Evolutionary conservation across 2,888 invertebrate species (phyloP).

Genomic region (Dicyrtomina minuta): DNA sequence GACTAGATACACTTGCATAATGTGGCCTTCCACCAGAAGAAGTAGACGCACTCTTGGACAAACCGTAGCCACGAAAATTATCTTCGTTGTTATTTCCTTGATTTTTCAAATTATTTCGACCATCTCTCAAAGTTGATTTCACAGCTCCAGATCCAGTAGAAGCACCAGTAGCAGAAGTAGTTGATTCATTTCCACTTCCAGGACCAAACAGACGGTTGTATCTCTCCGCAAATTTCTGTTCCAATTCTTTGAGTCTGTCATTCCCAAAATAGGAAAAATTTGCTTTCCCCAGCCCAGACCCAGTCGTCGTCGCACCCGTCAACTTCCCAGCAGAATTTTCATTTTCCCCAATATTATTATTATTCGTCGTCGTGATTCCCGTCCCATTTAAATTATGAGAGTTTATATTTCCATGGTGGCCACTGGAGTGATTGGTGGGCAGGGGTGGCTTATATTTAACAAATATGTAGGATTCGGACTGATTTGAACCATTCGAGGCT

Average conservation of each 20-base stretch:
- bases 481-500: constrained; percentile 41
- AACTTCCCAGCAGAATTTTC: background rate
- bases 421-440: constrained; percentile 37
- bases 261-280: constrained; percentile 53
- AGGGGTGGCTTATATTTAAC: constrained; percentile 53
- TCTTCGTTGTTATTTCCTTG: constrained; percentile 29
- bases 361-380: background rate
- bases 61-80: constrained; percentile 48
- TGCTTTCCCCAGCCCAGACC: constrained; percentile 10
- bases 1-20: constrained; percentile 29
- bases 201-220: constrained; percentile 52
- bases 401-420: constrained; percentile 18
- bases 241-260: constrained; percentile 52
- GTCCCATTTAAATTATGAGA: constrained; percentile 10
- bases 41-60: constrained; percentile 53
- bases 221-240: constrained; percentile 51
- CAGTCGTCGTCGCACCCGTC: background rate
- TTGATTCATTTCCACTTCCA: constrained; percentile 37
- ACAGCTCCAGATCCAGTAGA: background rate
- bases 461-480: constrained; percentile 50
- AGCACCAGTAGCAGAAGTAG: background rate
- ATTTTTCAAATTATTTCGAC: constrained; percentile 40
- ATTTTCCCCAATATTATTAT: constrained; percentile 23
- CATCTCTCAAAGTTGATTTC: constrained; percentile 18
- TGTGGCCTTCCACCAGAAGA: constrained; percentile 38